phyloP scores from a whole-genome alignment of 2,113 vertebrate genomes.

The Toxotes chatareus region DNA sequence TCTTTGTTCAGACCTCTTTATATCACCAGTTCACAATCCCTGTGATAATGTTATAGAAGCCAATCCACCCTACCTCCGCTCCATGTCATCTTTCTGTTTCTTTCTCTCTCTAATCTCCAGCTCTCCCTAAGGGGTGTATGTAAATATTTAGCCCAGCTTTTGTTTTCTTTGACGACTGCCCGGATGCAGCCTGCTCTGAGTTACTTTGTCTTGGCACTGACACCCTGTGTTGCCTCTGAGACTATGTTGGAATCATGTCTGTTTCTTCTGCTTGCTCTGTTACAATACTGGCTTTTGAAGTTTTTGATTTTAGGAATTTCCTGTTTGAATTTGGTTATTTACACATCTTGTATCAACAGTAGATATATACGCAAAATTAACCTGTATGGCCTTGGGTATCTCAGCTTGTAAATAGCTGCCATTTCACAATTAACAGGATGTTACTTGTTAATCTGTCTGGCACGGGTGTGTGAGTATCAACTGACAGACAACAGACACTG shows the following conservation, averaged over 20 bases:
- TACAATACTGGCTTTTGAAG: not conserved
- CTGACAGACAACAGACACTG: too few species aligned
- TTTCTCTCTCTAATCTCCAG: slow-evolving; percentile 58
- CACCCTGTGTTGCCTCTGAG: slow-evolving; percentile 32
- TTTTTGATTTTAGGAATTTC: not conserved
- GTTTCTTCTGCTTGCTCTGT: slow-evolving; percentile 1
- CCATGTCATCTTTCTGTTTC: slow-evolving; percentile 42
- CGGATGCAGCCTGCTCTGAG: slow-evolving; percentile 44
- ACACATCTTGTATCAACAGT: not conserved
- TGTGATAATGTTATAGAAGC: slow-evolving; percentile 71
- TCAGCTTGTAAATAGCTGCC: not conserved
- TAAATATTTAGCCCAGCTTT: slow-evolving; percentile 70
- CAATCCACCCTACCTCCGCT: slow-evolving; percentile 2
- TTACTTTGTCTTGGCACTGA: slow-evolving; percentile 26
- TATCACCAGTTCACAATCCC: slow-evolving; percentile 72
- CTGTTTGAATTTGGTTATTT: not conserved
- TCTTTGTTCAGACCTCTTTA: slow-evolving; percentile 73
- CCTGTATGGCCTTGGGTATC: not conserved
- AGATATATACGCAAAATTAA: not conserved
- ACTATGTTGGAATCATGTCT: slow-evolving; percentile 18
- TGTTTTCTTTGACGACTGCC: slow-evolving; percentile 58
- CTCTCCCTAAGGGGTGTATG: slow-evolving; percentile 67
- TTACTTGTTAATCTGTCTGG: not conserved
- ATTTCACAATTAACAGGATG: not conserved
- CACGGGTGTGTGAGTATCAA: not conserved